phyloP scores from a whole-genome alignment of 2,888 invertebrate species.

The Lamellibrachia satsuma region DNA sequence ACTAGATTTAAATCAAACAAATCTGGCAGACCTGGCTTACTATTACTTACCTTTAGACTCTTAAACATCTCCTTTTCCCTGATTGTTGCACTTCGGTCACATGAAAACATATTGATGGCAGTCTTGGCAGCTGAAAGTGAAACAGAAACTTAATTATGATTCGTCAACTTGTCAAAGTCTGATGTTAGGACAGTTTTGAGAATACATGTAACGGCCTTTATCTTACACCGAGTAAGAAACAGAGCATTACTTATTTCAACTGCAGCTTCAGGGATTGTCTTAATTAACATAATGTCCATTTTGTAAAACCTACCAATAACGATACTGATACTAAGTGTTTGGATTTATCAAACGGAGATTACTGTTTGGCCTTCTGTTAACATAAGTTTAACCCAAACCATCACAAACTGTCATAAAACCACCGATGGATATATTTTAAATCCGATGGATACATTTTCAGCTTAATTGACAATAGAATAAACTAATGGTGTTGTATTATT shows the following conservation, averaged over 20 bases:
- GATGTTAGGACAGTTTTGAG: neutral
- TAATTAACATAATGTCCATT: neutral
- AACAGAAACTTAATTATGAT: conserved; percentile 20
- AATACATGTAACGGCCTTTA: neutral
- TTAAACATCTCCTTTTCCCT: conserved; percentile 91
- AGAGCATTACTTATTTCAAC: neutral
- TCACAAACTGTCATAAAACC: too few relatives aligned
- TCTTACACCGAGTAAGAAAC: neutral
- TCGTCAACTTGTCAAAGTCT: neutral
- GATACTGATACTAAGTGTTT: too few relatives aligned
- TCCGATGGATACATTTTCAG: neutral
- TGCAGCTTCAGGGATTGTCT: neutral
- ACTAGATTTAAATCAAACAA: too few relatives aligned
- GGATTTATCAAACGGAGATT: too few relatives aligned
- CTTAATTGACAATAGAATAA: neutral
- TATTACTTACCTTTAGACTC: conserved; percentile 75
- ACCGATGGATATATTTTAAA: neutral
- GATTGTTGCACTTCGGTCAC: conserved; percentile 77
- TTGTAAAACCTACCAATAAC: neutral
- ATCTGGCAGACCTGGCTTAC: neutral
- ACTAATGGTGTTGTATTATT: neutral
- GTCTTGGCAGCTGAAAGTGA: conserved; percentile 77
- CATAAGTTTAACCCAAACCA: neutral
- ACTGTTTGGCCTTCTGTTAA: neutral
- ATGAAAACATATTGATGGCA: conserved; percentile 86